A percentile compares a stretch with the other conserved stretches of the same genome.
These are phyloP conservation scores for Dolichallabes microphthalmus DNA, from an alignment of 2,113 vertebrate genomes.

Conservation along the genomic window DNA sequence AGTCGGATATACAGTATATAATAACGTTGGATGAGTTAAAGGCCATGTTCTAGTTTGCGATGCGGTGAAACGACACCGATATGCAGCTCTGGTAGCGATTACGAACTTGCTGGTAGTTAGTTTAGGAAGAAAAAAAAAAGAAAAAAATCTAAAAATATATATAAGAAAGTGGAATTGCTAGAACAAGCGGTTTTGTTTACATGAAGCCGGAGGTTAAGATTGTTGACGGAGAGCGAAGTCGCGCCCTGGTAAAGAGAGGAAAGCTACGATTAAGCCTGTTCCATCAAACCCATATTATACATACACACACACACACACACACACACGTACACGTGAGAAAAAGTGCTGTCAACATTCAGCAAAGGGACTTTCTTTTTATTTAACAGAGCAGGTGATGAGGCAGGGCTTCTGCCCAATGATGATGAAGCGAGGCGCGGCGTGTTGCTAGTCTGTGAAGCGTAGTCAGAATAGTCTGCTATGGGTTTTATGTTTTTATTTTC, in stretches of 20 bases:
- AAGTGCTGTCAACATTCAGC: constrained; percentile 51
- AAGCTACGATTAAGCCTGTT: constrained; percentile 33
- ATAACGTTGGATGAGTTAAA: constrained; percentile 37
- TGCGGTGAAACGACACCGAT: constrained; percentile 66
- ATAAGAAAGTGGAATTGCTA: constrained; percentile 29
- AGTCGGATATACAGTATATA: constrained; percentile 33
- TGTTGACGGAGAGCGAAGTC: constrained; percentile 40
- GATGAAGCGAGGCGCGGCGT: background rate
- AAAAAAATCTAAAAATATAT: background rate
- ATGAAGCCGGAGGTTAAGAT: constrained; percentile 51
- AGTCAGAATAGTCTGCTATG: background rate
- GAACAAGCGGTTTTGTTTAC: constrained; percentile 60
- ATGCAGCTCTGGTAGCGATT: constrained; percentile 61
- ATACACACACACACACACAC: constrained; percentile 18
- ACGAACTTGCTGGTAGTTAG: constrained; percentile 54
- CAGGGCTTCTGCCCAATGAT: constrained; percentile 19
- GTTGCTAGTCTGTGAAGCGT: background rate
- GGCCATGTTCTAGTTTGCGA: constrained; percentile 51
- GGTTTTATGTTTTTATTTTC: background rate
- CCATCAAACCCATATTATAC: constrained; percentile 44
- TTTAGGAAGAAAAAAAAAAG: constrained; percentile 8
- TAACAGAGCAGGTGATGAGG: constrained; percentile 55
- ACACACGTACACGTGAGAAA: background rate
- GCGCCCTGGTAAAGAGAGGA: constrained; percentile 43
- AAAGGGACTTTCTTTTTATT: constrained; percentile 51